phyloP scores from a whole-genome alignment of 2,888 invertebrate genomes.

The Cloeon dipterum region DNA sequence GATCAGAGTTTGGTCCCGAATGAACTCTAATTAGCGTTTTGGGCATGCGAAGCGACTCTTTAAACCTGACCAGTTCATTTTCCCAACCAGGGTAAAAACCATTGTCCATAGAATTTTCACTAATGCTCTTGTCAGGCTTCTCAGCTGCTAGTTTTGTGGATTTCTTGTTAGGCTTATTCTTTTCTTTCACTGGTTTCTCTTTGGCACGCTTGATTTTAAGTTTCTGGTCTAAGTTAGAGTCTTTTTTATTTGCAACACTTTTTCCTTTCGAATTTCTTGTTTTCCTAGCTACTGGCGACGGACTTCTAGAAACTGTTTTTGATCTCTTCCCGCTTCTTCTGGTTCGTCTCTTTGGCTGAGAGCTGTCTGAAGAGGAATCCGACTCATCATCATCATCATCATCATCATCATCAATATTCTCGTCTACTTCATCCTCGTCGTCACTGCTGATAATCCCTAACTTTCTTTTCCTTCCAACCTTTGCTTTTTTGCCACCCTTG shows the following conservation, averaged over 20 bases:
- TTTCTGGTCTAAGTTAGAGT: too few relatives aligned
- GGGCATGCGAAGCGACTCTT: slow-evolving; percentile 61
- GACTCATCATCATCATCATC: background rate
- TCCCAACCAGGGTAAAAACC: slow-evolving; percentile 62
- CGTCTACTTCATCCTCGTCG: background rate
- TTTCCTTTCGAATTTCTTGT: too few relatives aligned
- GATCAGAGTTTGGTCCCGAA: background rate
- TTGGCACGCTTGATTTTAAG: slow-evolving; percentile 8
- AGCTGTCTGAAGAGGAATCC: background rate
- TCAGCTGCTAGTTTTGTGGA: slow-evolving; percentile 32
- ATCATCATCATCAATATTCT: background rate
- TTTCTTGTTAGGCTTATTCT: background rate
- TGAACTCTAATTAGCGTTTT: slow-evolving; percentile 49
- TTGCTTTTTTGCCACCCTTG: background rate
- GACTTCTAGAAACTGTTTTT: background rate
- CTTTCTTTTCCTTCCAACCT: background rate
- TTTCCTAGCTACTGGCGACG: background rate
- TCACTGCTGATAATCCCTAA: background rate
- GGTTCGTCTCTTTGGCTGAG: background rate
- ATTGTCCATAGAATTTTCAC: too few relatives aligned
- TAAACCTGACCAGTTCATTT: slow-evolving; percentile 60
- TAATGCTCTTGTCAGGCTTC: too few relatives aligned
- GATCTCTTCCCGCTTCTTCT: background rate
- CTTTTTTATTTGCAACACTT: too few relatives aligned
- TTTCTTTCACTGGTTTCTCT: slow-evolving; percentile 4